Base-by-base conservation (phyloP, 1,140 invertebrate genomes). In the Dermatophagoides farinae region DNA sequence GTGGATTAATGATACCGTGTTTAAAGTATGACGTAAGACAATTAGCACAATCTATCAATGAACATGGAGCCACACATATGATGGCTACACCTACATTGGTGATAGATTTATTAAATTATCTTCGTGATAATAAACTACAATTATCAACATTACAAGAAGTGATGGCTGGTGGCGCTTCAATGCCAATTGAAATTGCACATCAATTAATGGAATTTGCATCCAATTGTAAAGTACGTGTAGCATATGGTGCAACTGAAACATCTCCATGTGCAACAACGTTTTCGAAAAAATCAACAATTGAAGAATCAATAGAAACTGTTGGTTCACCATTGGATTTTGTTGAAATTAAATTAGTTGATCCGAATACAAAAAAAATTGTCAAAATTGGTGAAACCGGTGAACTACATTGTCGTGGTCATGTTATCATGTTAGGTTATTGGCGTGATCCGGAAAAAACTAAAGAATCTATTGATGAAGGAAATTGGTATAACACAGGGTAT, bases 401-500 rank as follows among this genome's bases (percentile, higher is more conserved):
- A 71, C 70, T 95, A 2, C 82, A 80, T 66, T 75, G 85, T 0
- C 77, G 88, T 57, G 86, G 88, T 0, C 93, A 91, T 69, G 70
- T 68, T 25, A 80, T 74, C 5, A 93, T 96, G 85, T 68, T 84
- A 44, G 78, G 80, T n/a, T 97, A 97, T 70, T 92, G 82, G 81
- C 74, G 78, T 6, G 88, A 96, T 67, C 75, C 80, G 6, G 78
- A 79, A 40, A 88, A 83, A 72, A 97, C 90, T 0, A 77, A 73
- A 25, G 79, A 86, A 64, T 78, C 77, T 0, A 74, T 93, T 1
- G 76, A 73, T 11, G 59, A 73, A 6, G 84, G 86, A 43, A 74
- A 79, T 18, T 97, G 93, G 93, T 76, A 93, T 9, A 80, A 79
- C 67, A 92, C 88, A n/a, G 92, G 90, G 86, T 88, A 77, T 31